A percentile compares a stretch with the other conserved stretches of the same genome.
These are phyloP conservation scores for Dreissena polymorpha DNA, from an alignment of 1,140 invertebrate genomes.

Conservation along the genomic window DNA sequence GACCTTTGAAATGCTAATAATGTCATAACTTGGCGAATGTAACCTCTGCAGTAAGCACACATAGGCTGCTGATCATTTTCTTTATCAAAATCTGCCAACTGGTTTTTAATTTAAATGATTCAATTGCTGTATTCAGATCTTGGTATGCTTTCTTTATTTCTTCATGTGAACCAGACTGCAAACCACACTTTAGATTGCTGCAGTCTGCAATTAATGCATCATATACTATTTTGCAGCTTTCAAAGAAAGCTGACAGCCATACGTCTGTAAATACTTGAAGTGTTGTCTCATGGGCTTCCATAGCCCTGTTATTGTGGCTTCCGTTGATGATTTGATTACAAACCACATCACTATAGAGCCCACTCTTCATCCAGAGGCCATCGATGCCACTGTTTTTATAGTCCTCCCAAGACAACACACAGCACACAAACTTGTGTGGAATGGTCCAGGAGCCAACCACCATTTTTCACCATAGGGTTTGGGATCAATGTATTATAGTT, in stretches of 20 bases:
- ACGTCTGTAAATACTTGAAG: slow-evolving; percentile 14
- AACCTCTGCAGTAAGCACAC: no score
- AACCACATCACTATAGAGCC: slow-evolving; percentile 9
- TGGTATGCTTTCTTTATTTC: not conserved
- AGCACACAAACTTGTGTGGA: slow-evolving; percentile 17
- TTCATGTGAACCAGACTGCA: not conserved
- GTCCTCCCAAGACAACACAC: slow-evolving; percentile 6
- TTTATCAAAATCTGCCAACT: slow-evolving; percentile 10
- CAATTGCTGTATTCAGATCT: not conserved
- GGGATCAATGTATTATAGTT: not conserved
- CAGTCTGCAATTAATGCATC: not conserved
- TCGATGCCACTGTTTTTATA: slow-evolving; percentile 16
- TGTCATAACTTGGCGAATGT: no score
- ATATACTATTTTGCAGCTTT: not conserved
- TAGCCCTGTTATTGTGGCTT: slow-evolving; percentile 13
- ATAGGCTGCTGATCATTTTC: not conserved
- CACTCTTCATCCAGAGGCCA: not conserved
- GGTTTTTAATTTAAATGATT: slow-evolving; percentile 5
- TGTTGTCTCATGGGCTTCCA: slow-evolving; percentile 12
- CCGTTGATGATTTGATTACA: slow-evolving; percentile 14
- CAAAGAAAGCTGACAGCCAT: slow-evolving; percentile 11
- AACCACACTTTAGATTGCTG: not conserved
- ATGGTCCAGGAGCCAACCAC: slow-evolving; percentile 5
- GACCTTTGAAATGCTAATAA: no score
- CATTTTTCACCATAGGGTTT: slow-evolving; percentile 2